A percentile compares a stretch with the other conserved stretches of the same genome.
These are phyloP conservation scores for Etheostoma perlongum DNA, from an alignment of 2,797 vertebrate genomes.

Conservation along the genomic window DNA sequence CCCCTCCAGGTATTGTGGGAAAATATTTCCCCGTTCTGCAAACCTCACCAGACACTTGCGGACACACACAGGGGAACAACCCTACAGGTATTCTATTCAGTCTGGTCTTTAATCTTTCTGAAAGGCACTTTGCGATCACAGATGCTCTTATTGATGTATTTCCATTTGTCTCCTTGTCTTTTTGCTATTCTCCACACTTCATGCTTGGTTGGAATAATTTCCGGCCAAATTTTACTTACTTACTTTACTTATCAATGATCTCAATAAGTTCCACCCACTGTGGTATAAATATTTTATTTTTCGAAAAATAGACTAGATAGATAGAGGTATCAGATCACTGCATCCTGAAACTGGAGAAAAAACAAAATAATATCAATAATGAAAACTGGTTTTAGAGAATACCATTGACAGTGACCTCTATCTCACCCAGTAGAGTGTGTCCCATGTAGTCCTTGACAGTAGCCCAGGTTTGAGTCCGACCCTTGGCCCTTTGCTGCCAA, in stretches of 20 bases:
- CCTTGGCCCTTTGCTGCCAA: no score
- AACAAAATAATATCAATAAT: neutral
- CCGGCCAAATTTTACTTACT: neutral
- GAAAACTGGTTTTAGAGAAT: neutral
- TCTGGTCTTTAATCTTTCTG: conserved; percentile 8
- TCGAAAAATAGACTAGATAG: no score
- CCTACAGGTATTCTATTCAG: conserved; percentile 90
- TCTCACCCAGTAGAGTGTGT: no score
- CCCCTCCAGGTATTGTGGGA: conserved; percentile 94
- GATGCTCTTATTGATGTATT: conserved; percentile 6
- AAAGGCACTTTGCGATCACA: neutral
- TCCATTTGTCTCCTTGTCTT: neutral
- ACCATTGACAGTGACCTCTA: neutral
- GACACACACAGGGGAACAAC: conserved; percentile 98
- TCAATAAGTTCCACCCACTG: neutral
- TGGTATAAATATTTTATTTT: neutral
- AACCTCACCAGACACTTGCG: conserved; percentile 98
- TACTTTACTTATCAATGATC: neutral
- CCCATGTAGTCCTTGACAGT: no score
- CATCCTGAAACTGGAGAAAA: neutral
- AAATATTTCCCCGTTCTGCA: conserved; percentile 98
- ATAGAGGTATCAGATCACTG: neutral
- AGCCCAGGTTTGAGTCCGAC: no score
- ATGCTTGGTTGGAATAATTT: neutral
- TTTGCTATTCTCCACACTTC: neutral